phyloP scores from a whole-genome alignment of 2,888 invertebrate species.

The Cryptus armator region DNA sequence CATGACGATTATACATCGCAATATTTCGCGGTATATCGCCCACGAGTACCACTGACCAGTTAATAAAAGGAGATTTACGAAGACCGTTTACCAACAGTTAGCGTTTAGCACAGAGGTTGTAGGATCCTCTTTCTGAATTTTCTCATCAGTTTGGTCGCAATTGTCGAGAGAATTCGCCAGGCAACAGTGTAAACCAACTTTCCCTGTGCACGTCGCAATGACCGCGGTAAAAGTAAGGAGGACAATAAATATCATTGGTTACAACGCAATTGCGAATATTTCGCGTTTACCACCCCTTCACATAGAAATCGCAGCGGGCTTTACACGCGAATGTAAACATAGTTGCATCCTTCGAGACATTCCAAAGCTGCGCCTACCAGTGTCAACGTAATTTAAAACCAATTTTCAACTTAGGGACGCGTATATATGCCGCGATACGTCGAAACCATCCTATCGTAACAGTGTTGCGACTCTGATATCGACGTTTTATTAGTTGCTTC shows the following conservation, averaged over 20 bases:
- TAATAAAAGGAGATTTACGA: slow-evolving; percentile 29
- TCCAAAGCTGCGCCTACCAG: slow-evolving; percentile 13
- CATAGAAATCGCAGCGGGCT: slow-evolving; percentile 47
- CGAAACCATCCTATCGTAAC: not conserved
- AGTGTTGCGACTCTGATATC: slow-evolving; percentile 20
- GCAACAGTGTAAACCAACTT: slow-evolving; percentile 31
- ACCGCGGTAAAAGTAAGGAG: slow-evolving; percentile 17
- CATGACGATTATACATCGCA: not conserved
- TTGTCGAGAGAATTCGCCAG: slow-evolving; percentile 33
- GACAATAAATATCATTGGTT: slow-evolving; percentile 46
- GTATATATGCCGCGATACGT: not conserved
- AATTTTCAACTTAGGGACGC: slow-evolving; percentile 12
- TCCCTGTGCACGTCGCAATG: not conserved
- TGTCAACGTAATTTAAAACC: not conserved
- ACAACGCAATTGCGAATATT: slow-evolving; percentile 37
- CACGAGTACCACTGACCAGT: slow-evolving; percentile 21
- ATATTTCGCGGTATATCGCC: not conserved
- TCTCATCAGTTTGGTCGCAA: slow-evolving; percentile 4
- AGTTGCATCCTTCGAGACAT: slow-evolving; percentile 19
- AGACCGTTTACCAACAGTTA: slow-evolving; percentile 9
- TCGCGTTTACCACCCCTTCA: slow-evolving; percentile 3
- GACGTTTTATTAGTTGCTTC: slow-evolving; percentile 23
- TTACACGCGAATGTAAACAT: slow-evolving; percentile 24
- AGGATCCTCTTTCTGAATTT: slow-evolving; percentile 17
- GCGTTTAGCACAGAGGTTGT: slow-evolving; percentile 18